A percentile compares a stretch with the other conserved stretches of the same genome.
Evolutionary conservation across 2,888 invertebrate genomes (phyloP).

Genomic region (Agonopterix heracliana): DNA sequence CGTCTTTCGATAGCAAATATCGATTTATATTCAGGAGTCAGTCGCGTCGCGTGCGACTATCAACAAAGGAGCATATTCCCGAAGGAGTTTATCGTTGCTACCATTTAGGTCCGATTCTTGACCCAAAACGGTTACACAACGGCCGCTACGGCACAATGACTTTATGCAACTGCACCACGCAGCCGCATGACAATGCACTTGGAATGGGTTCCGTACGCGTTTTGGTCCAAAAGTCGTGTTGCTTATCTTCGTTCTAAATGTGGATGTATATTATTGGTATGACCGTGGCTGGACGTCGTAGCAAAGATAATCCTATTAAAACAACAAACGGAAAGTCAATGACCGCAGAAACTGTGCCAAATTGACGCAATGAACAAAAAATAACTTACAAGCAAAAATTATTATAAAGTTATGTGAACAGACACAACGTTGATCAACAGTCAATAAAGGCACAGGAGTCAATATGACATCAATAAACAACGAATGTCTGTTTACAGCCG

Average conservation of each 20-base stretch:
- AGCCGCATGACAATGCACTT: slow-evolving; percentile 64
- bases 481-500: slow-evolving; percentile 29
- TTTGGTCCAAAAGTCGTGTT: neutral
- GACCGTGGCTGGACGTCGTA: too few species aligned
- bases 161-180: slow-evolving; percentile 48
- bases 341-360: too few species aligned
- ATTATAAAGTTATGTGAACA: too few species aligned
- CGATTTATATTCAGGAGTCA: slow-evolving; percentile 14
- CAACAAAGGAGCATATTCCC: slow-evolving; percentile 25
- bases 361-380: too few species aligned
- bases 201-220: slow-evolving; percentile 12
- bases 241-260: neutral
- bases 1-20: slow-evolving; percentile 2
- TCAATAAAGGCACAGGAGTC: slow-evolving; percentile 7
- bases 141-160: slow-evolving; percentile 22
- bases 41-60: slow-evolving; percentile 16
- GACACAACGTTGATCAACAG: slow-evolving; percentile 1
- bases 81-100: slow-evolving; percentile 36
- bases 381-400: too few species aligned
- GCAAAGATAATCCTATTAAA: too few species aligned
- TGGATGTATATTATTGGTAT: too few species aligned
- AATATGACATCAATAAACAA: slow-evolving; percentile 23
- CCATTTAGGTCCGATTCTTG: slow-evolving; percentile 47
- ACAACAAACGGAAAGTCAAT: too few species aligned
- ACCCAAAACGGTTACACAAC: slow-evolving; percentile 52